Percentiles rank a stretch among this genome's conserved stretches.
phyloP scores from a whole-genome alignment of 2,113 vertebrate genomes.

The Ptilonorhynchus violaceus region DNA sequence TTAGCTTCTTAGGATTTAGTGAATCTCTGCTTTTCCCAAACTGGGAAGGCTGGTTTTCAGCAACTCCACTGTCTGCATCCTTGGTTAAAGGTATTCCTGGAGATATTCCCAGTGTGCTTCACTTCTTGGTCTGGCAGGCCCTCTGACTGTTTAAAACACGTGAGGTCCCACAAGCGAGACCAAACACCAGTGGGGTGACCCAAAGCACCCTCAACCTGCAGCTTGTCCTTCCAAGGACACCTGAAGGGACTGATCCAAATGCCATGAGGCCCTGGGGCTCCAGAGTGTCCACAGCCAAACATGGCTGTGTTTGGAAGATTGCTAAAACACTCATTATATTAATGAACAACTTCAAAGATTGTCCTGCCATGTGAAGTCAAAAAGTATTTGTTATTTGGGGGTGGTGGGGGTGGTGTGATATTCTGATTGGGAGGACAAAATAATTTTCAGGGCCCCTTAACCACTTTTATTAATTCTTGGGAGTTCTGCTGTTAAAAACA shows the following conservation, averaged over 20 bases:
- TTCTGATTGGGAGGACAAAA: background rate
- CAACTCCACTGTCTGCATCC: background rate
- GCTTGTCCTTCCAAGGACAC: background rate
- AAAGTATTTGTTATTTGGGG: background rate
- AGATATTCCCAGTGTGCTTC: background rate
- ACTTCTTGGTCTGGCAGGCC: background rate
- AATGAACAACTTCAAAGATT: background rate
- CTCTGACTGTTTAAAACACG: background rate
- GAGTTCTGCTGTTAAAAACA: background rate
- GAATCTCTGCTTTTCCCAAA: background rate
- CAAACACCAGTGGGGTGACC: background rate
- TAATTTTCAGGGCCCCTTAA: background rate
- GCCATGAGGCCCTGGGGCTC: fast-evolving
- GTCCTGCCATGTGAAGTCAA: background rate
- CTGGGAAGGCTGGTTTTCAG: background rate
- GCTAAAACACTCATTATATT: background rate
- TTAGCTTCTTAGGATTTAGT: background rate
- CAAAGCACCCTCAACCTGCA: background rate
- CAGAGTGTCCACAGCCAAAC: background rate
- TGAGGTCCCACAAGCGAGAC: background rate
- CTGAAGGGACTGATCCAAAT: background rate
- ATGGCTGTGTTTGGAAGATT: background rate
- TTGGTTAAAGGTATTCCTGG: background rate
- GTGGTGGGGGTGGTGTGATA: background rate
- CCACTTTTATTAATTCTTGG: background rate